Percentiles rank a stretch among this genome's conserved stretches.
Evolutionary conservation across 1,140 invertebrate species (phyloP).

Genomic region (Eupristina koningsbergeri): DNA sequence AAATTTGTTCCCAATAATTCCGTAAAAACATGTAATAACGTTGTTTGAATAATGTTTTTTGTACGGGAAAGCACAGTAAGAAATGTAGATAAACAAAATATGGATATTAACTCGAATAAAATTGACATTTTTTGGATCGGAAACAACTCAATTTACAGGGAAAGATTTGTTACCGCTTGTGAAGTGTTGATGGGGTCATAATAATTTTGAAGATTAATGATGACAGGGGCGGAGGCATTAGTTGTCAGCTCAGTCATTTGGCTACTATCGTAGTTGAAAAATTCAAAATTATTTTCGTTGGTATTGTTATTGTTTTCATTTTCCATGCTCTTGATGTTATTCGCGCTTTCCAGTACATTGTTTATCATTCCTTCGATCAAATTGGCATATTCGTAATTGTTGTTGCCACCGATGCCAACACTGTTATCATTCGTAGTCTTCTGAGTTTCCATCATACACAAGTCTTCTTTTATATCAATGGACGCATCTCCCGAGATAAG

Average conservation of each 20-base stretch:
- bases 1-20: too few relatives aligned
- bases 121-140: not conserved
- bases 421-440: not conserved
- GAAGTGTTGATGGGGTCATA: not conserved
- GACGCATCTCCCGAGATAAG: not conserved
- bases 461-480: not conserved
- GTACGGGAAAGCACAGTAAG: too few relatives aligned
- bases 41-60: too few relatives aligned
- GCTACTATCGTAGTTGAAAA: conserved; percentile 1
- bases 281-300: not conserved
- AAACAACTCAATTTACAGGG: not conserved
- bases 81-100: too few relatives aligned
- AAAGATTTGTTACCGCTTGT: not conserved
- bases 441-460: conserved; percentile 6
- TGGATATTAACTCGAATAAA: too few relatives aligned
- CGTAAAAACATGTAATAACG: too few relatives aligned
- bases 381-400: conserved; percentile 10
- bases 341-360: conserved; percentile 8
- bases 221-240: not conserved
- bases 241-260: not conserved
- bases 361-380: conserved; percentile 17
- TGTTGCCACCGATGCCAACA: not conserved
- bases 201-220: conserved; percentile 21
- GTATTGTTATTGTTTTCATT: not conserved
- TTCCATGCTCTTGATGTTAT: not conserved